Evolutionary conservation across 2,113 vertebrate species (phyloP).

Genomic region (Alaudala cheleensis): DNA sequence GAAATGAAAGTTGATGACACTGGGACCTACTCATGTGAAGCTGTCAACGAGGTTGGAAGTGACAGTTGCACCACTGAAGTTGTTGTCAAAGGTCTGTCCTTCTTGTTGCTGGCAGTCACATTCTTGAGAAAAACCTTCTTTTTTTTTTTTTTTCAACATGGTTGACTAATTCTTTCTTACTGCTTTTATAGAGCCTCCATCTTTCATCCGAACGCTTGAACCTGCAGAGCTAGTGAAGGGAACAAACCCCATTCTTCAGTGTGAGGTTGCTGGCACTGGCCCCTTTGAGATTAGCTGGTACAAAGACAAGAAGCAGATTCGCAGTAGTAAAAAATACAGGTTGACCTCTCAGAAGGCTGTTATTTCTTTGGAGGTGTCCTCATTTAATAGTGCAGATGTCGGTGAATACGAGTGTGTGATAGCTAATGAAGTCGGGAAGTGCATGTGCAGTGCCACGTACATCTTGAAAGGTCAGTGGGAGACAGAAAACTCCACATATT

Average conservation of each 20-base stretch:
- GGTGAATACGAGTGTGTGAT: constrained; percentile 96
- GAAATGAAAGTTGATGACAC: constrained; percentile 86
- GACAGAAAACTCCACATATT: neutral
- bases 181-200: constrained; percentile 90
- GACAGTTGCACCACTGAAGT: constrained; percentile 89
- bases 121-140: neutral
- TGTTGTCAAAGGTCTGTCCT: constrained; percentile 94
- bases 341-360: constrained; percentile 83
- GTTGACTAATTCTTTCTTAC: constrained; percentile 30
- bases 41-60: constrained; percentile 90
- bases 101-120: neutral
- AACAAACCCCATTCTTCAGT: constrained; percentile 83
- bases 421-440: constrained; percentile 94
- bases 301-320: constrained; percentile 92
- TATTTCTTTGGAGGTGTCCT: constrained; percentile 88
- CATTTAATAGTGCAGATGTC: constrained; percentile 91
- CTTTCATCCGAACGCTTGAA: constrained; percentile 89
- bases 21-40: constrained; percentile 93
- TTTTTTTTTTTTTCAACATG: neutral
- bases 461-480: constrained; percentile 92
- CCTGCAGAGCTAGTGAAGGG: constrained; percentile 90
- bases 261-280: constrained; percentile 89
- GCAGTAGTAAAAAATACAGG: constrained; percentile 88
- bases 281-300: constrained; percentile 97
- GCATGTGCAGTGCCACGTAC: constrained; percentile 82